Evolutionary conservation across 2,888 invertebrate genomes (phyloP), one percentile per base, ranked within the genome.

Genomic region (Rugalucina vietnamica): DNA sequence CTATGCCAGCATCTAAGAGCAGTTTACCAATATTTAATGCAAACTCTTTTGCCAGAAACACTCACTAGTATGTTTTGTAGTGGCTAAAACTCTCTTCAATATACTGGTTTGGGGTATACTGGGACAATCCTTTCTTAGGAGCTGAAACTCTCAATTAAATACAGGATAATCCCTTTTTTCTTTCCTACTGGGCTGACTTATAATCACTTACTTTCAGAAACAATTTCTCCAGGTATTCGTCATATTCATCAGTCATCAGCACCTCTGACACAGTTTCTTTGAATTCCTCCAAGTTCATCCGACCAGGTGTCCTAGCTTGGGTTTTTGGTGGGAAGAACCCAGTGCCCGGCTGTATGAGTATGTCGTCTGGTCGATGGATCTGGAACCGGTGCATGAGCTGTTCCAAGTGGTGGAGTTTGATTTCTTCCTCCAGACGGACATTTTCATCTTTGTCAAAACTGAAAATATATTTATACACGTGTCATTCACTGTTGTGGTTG

Each of bases 171-270:
- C n/a, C n/a, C n/a, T n/a, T n/a, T n/a, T n/a, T n/a, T n/a, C n/a
- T n/a, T n/a, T n/a, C n/a, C n/a, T n/a, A n/a, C n/a, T n/a, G n/a
- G n/a, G n/a, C n/a, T n/a, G n/a, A n/a, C n/a, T n/a, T n/a, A n/a
- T n/a, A n/a, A n/a, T n/a, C n/a, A n/a, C 86, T 65, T 84, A 94
- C 95, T 93, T 94, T 95, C 34, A 91, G 90, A 80, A 95, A 94
- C 4, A 95, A 87, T 81, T 93, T 94, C 37, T 94, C 94, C 82
- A 95, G 79, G 79, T 95, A 94, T 78, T 93, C 93, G 80, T 93
- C 92, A 84, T 93, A 94, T 43, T 93, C 92, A 71, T 92, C 86
- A 0, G 93, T 92, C 21, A 90, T 92, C 5, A 95, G 87, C 0
- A 95, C 94, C 57, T 91, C 91, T 34, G 91, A 90, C 36, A 95